Conservation (phyloP, 2,888 invertebrate genomes). For the Athripsodes cinereus region DNA sequence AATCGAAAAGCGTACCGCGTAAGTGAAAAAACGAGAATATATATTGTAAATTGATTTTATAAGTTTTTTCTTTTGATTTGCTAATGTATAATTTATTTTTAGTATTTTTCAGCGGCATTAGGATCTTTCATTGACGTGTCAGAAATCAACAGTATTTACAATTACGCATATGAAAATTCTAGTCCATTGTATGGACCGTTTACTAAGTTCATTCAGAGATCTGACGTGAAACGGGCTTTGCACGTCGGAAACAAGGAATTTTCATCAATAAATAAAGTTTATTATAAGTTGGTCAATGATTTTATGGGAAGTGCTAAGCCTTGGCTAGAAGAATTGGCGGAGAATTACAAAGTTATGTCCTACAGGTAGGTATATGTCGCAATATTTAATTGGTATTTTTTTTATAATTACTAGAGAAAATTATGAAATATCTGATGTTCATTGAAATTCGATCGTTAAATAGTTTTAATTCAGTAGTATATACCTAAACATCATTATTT, state of each 20-base stretch:
- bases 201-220: constrained; percentile 42
- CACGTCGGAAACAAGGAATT: constrained; percentile 51
- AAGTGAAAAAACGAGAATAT: too few species aligned
- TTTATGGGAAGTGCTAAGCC: constrained; percentile 54
- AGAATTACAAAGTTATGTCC: constrained; percentile 52
- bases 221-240: constrained; percentile 43
- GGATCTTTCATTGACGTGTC: constrained; percentile 43
- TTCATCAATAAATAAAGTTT: constrained; percentile 47
- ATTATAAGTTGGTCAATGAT: constrained; percentile 46
- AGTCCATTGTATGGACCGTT: constrained; percentile 37
- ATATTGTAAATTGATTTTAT: too few species aligned
- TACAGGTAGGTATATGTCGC: constrained; percentile 45
- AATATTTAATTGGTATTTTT: too few species aligned
- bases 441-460: not conserved
- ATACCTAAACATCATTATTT: too few species aligned
- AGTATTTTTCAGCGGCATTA: constrained; percentile 49
- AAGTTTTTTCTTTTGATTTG: too few species aligned
- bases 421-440: not conserved
- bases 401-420: not conserved
- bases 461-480: too few species aligned
- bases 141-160: constrained; percentile 45
- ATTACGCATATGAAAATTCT: constrained; percentile 42
- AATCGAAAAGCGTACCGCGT: constrained; percentile 19
- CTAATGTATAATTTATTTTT: too few species aligned
- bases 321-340: constrained; percentile 49